Percentiles rank a stretch among this genome's conserved stretches.
Conservation (phyloP, 2,888 invertebrate genomes). For the Ormyrus thymus region DNA sequence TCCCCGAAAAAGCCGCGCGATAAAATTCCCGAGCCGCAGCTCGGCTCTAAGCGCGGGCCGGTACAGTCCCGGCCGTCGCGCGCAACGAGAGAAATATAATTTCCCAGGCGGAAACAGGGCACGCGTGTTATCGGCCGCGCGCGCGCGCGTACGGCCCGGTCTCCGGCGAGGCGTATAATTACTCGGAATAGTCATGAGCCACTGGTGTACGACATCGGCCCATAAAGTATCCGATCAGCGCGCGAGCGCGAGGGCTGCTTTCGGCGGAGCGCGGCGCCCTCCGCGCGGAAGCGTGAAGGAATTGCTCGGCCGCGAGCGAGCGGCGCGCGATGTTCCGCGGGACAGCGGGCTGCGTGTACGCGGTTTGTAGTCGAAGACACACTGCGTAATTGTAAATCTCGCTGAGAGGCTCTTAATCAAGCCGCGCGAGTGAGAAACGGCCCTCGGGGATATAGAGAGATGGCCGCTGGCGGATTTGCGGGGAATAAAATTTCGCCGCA, state of each 20-base stretch:
- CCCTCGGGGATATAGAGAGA: too few species aligned
- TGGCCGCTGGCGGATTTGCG: too few species aligned
- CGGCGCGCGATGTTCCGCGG: too few species aligned
- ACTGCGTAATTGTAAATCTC: not conserved
- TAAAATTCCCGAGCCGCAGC: conserved; percentile 12
- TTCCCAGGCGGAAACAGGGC: conserved; percentile 41
- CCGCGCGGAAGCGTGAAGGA: not conserved
- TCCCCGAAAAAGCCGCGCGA: conserved; percentile 1
- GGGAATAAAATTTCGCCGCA: too few species aligned
- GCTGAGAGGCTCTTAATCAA: conserved; percentile 4
- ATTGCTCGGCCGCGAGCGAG: not conserved
- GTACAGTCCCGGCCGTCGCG: conserved; percentile 59
- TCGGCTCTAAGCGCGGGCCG: not conserved
- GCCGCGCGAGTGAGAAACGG: conserved; percentile 1
- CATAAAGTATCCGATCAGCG: conserved; percentile 41
- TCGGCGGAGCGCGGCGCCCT: not conserved
- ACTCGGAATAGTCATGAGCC: conserved; percentile 27
- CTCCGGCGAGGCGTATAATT: conserved; percentile 41
- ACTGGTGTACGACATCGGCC: conserved; percentile 5
- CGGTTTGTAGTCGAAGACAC: too few species aligned
- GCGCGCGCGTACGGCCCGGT: not conserved
- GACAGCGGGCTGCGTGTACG: too few species aligned
- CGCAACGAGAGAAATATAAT: conserved; percentile 63
- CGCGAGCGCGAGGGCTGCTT: conserved; percentile 3
- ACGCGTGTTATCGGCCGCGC: not conserved